phyloP scores from a whole-genome alignment of 1,140 invertebrate species.

The Bacillus rossius region DNA sequence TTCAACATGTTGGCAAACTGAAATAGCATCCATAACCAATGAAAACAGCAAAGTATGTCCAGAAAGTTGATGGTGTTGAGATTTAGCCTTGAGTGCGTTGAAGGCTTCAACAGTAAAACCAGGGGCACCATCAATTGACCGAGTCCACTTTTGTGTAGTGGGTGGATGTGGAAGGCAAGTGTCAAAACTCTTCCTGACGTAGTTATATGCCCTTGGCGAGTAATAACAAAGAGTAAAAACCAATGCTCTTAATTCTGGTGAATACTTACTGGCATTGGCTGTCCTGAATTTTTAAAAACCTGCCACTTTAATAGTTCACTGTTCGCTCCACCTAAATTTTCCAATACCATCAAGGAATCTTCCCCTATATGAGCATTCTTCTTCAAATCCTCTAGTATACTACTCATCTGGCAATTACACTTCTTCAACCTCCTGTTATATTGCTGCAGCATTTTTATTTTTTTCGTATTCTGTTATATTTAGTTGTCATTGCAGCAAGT shows the following conservation, averaged over 20 bases:
- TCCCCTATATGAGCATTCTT: not conserved
- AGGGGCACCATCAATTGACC: constrained; percentile 26
- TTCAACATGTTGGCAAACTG: constrained; percentile 27
- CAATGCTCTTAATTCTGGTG: not conserved
- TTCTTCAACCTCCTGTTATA: not conserved
- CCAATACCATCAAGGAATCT: not conserved
- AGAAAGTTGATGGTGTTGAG: not conserved
- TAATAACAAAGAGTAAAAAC: not conserved
- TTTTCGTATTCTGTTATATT: not conserved
- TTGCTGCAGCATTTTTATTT: constrained; percentile 1
- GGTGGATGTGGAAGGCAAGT: constrained; percentile 28
- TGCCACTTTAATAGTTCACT: not conserved
- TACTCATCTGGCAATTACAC: not conserved
- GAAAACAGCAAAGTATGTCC: constrained; percentile 21
- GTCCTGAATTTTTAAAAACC: not conserved
- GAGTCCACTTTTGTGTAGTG: constrained; percentile 32
- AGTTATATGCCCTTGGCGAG: not conserved
- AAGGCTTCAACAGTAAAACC: constrained; percentile 32
- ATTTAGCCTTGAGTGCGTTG: constrained; percentile 17
- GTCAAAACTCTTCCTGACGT: constrained; percentile 26
- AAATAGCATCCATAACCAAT: constrained; percentile 33
- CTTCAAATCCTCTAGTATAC: not conserved
- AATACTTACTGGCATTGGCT: not conserved
- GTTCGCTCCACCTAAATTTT: not conserved
- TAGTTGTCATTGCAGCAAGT: no score